Conservation (phyloP, 2,888 invertebrate genomes). For the Lucinisca nassula region DNA sequence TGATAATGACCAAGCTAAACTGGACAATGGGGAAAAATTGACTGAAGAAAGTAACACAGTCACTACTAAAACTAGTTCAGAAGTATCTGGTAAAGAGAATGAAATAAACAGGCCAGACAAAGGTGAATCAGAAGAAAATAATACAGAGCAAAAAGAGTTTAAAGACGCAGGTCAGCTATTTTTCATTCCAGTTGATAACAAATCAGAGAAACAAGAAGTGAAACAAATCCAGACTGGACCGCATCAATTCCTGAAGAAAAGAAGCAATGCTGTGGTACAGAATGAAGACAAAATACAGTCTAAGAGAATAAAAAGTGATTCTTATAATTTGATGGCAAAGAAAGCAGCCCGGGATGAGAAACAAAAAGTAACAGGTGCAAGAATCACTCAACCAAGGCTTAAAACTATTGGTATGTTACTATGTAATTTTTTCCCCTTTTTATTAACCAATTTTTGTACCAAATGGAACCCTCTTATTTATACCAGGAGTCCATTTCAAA, state of each 20-base stretch:
- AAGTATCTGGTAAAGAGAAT: too few species aligned
- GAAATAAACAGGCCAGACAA: too few species aligned
- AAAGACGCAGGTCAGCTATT: conserved; percentile 29
- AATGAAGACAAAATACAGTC: conserved; percentile 28
- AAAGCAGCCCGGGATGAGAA: neutral
- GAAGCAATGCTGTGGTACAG: conserved; percentile 45
- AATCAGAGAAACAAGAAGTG: conserved; percentile 12
- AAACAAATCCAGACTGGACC: conserved; percentile 44
- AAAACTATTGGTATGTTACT: conserved; percentile 24
- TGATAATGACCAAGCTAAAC: too few species aligned
- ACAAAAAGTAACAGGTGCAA: neutral
- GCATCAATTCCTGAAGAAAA: conserved; percentile 56
- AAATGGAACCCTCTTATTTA: too few species aligned
- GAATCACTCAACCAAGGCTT: neutral
- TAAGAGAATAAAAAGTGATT: conserved; percentile 37
- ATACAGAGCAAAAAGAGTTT: neutral
- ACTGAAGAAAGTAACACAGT: too few species aligned
- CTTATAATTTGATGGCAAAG: neutral
- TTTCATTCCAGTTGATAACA: conserved; percentile 52
- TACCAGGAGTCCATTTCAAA: too few species aligned
- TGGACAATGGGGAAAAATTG: too few species aligned
- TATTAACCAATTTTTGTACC: too few species aligned
- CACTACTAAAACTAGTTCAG: too few species aligned
- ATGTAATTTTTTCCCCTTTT: neutral
- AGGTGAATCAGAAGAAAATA: conserved; percentile 1